Conservation (phyloP, 92 coral and sea anemone genomes). For the Porites cylindrica region DNA sequence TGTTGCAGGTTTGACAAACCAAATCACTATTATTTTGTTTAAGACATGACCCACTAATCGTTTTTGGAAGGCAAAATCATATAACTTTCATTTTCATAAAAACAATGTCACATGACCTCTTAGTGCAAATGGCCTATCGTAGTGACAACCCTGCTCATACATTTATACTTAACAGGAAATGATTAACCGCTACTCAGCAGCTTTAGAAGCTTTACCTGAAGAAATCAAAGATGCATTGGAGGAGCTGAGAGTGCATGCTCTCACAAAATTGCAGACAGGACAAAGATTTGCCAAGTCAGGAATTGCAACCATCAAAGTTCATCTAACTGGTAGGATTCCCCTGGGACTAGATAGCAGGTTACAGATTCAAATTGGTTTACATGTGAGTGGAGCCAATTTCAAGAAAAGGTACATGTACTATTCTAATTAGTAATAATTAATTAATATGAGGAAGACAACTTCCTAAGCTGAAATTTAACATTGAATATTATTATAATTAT, state of each 20-base stretch:
- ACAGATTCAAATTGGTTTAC: constrained; percentile 69
- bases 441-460: too few relatives aligned
- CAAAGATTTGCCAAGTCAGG: constrained; percentile 82
- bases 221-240: constrained; percentile 73
- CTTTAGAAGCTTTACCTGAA: constrained; percentile 56
- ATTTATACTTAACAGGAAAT: constrained; percentile 69
- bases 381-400: constrained; percentile 69
- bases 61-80: too few relatives aligned
- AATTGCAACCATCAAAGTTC: constrained; percentile 85
- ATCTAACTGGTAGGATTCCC: constrained; percentile 71
- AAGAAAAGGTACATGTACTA: constrained; percentile 56
- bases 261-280: constrained; percentile 83
- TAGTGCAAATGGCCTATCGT: too few relatives aligned
- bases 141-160: too few relatives aligned
- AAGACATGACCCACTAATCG: too few relatives aligned
- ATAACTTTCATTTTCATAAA: too few relatives aligned
- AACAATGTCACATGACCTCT: too few relatives aligned
- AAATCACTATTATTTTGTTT: too few relatives aligned
- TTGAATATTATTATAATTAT: too few relatives aligned
- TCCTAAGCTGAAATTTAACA: too few relatives aligned
- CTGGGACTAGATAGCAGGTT: constrained; percentile 40
- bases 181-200: constrained; percentile 63
- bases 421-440: too few relatives aligned
- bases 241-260: constrained; percentile 79
- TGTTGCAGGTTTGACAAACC: too few relatives aligned